Evolutionary conservation across 2,888 invertebrate genomes (phyloP).

Genomic region (Phaonia tiefii): DNA sequence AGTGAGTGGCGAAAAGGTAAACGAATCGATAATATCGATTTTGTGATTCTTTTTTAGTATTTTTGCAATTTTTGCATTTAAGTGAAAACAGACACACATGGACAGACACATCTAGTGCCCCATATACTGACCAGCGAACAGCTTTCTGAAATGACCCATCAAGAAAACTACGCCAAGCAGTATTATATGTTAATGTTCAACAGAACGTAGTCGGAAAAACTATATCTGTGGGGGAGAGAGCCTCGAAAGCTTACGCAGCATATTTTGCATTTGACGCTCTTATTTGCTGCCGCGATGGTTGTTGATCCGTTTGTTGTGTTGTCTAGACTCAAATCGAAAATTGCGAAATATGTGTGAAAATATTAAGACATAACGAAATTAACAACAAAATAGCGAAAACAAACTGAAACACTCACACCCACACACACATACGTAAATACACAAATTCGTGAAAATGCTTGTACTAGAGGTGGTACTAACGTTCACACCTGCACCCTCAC

Average conservation of each 20-base stretch:
- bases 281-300: not conserved
- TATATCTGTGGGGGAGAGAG: slow-evolving; percentile 28
- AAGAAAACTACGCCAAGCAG: slow-evolving; percentile 19
- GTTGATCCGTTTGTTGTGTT: not conserved
- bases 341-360: not conserved
- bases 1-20: slow-evolving; percentile 47
- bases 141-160: slow-evolving; percentile 22
- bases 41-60: slow-evolving; percentile 40
- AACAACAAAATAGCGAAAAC: slow-evolving; percentile 19
- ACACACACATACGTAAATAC: not conserved
- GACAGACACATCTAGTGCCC: not conserved
- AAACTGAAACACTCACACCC: not conserved
- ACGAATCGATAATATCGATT: slow-evolving; percentile 69
- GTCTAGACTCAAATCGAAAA: slow-evolving; percentile 57
- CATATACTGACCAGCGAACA: slow-evolving; percentile 33
- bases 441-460: slow-evolving; percentile 32
- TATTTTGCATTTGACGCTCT: slow-evolving; percentile 3
- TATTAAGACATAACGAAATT: slow-evolving; percentile 26
- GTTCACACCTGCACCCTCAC: not conserved
- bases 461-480: not conserved
- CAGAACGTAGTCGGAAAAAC: not conserved
- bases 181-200: not conserved
- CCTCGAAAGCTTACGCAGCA: slow-evolving; percentile 51
- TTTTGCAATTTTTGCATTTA: slow-evolving; percentile 53
- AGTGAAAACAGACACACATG: slow-evolving; percentile 17